Evolutionary conservation across 2,888 invertebrate genomes (phyloP).

Genomic region (Piscicola geometra): DNA sequence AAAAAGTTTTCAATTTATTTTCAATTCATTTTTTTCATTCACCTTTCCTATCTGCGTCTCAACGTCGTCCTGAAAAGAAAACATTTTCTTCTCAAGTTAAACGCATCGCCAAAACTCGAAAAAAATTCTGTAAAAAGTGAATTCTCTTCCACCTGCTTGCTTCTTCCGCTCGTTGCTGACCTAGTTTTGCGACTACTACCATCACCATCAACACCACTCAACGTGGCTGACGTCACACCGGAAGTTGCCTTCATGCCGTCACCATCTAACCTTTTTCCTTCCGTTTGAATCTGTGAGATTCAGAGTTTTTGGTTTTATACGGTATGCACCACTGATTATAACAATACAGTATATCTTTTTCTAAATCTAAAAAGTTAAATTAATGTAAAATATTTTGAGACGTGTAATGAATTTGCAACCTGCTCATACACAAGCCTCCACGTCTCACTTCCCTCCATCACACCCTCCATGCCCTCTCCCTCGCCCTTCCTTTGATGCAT

Average conservation of each 20-base stretch:
- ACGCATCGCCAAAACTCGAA: too few relatives aligned
- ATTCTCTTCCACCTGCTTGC: not conserved
- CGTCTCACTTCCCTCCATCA: not conserved
- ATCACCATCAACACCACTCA: too few relatives aligned
- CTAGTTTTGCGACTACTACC: too few relatives aligned
- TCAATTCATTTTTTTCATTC: too few relatives aligned
- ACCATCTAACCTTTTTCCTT: not conserved
- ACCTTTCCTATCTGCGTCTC: not conserved
- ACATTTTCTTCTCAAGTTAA: too few relatives aligned
- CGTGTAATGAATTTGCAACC: not conserved
- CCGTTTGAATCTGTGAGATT: not conserved
- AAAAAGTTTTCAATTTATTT: too few relatives aligned
- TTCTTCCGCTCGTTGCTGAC: not conserved
- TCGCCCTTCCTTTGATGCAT: too few relatives aligned
- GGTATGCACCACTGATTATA: too few relatives aligned
- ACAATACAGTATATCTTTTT: too few relatives aligned
- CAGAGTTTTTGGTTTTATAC: too few relatives aligned
- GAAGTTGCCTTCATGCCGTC: not conserved
- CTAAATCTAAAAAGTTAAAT: not conserved
- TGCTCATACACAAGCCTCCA: not conserved
- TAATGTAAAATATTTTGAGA: not conserved
- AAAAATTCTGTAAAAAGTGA: too few relatives aligned
- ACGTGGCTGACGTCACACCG: too few relatives aligned
- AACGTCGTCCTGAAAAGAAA: not conserved
- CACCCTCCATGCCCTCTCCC: not conserved